Evolutionary conservation across 2,797 vertebrate species (phyloP).

Genomic region (Eulemur coronatus): DNA sequence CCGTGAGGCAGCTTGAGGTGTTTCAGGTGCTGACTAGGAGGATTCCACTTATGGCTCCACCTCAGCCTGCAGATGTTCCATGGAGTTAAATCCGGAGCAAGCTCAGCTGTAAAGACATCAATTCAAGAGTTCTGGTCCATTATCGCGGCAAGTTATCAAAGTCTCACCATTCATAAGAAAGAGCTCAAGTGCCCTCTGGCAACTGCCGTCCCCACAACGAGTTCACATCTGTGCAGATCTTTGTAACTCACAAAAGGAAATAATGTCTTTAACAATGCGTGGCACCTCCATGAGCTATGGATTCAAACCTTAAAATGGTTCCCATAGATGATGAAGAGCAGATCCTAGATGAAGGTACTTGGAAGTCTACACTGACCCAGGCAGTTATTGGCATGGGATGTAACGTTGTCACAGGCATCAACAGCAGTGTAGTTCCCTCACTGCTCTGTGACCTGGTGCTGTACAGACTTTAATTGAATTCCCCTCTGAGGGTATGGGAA

Average conservation of each 20-base stretch:
- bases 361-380: background rate
- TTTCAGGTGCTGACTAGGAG: no score
- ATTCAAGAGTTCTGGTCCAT: slow-evolving; percentile 47
- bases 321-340: background rate
- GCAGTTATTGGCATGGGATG: background rate
- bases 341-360: background rate
- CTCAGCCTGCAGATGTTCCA: background rate
- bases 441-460: background rate
- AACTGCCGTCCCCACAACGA: background rate
- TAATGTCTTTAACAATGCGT: slow-evolving; percentile 66
- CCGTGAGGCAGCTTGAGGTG: background rate
- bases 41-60: background rate
- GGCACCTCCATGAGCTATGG: slow-evolving; percentile 25
- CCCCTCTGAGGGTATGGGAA: background rate
- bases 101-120: background rate
- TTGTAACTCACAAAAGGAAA: slow-evolving; percentile 69
- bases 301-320: background rate
- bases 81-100: slow-evolving; percentile 36
- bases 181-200: background rate
- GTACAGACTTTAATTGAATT: background rate
- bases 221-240: slow-evolving; percentile 55
- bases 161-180: slow-evolving; percentile 51
- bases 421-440: background rate
- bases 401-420: background rate
- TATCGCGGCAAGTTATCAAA: slow-evolving; percentile 66